phyloP scores from a whole-genome alignment of 1,140 invertebrate genomes.

The Drosophila novamexicana region DNA sequence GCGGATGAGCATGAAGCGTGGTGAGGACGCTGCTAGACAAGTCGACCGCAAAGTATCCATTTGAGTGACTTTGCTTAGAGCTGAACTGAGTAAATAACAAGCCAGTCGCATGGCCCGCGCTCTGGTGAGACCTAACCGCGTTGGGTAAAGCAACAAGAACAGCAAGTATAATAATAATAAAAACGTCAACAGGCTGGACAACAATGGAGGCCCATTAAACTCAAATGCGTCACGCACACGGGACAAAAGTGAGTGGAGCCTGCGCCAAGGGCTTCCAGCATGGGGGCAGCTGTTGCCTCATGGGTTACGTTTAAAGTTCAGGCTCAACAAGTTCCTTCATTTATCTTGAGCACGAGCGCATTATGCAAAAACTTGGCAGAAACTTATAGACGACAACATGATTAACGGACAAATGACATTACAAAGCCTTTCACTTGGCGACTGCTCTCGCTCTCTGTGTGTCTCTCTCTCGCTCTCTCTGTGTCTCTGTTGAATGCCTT shows the following conservation, averaged over 20 bases:
- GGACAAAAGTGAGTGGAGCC: conserved; percentile 4
- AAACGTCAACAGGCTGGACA: conserved; percentile 36
- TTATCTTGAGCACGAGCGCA: conserved; percentile 73
- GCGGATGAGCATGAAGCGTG: conserved; percentile 30
- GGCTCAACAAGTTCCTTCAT: conserved; percentile 74
- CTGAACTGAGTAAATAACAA: conserved; percentile 31
- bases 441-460: conserved; percentile 34
- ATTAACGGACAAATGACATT: conserved; percentile 82
- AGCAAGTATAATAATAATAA: conserved; percentile 21
- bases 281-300: conserved; percentile 6
- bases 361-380: conserved; percentile 72
- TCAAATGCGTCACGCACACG: conserved; percentile 75
- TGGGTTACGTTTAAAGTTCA: conserved; percentile 3
- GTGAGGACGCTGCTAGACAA: conserved; percentile 14
- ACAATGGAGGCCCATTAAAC: conserved; percentile 64
- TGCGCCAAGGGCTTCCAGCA: conserved; percentile 5
- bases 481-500: conserved; percentile 10
- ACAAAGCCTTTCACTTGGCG: conserved; percentile 77
- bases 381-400: conserved; percentile 78
- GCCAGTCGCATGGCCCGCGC: conserved; percentile 24
- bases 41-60: conserved; percentile 60
- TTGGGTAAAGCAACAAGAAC: conserved; percentile 33
- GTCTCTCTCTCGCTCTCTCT: not conserved
- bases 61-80: conserved; percentile 54
- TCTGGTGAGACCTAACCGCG: conserved; percentile 32